A percentile compares a stretch with the other conserved stretches of the same genome.
phyloP scores from a whole-genome alignment of 2,888 invertebrate species.

The Drosophila paramelanica region DNA sequence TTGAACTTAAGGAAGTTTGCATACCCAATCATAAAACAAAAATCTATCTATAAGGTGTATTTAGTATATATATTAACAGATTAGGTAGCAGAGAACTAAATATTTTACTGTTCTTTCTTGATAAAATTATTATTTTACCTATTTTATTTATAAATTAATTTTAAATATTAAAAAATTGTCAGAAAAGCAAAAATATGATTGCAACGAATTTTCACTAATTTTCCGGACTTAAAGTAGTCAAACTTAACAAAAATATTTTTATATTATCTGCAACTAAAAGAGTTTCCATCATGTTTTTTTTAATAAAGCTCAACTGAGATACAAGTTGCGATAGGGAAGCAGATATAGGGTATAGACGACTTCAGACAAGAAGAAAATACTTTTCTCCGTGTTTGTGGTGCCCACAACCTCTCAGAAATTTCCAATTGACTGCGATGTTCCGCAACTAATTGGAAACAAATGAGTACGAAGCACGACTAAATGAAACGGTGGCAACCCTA shows the following conservation, averaged over 20 bases:
- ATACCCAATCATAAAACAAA: neutral
- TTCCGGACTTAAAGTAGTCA: too few species aligned
- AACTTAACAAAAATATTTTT: too few species aligned
- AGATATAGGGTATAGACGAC: conserved; percentile 7
- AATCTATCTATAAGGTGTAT: neutral
- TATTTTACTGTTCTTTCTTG: neutral
- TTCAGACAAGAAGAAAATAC: conserved; percentile 9
- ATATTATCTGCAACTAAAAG: too few species aligned
- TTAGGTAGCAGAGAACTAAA: neutral
- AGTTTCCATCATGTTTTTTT: too few species aligned
- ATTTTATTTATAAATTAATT: too few species aligned
- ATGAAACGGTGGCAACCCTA: conserved; percentile 18
- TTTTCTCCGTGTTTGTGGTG: conserved; percentile 5
- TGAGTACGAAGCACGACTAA: conserved; percentile 64
- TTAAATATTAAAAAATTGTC: too few species aligned
- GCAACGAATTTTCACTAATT: too few species aligned
- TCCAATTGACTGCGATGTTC: conserved; percentile 79
- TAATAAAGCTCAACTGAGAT: too few species aligned
- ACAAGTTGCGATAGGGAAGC: neutral
- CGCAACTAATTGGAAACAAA: conserved; percentile 80
- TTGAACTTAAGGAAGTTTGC: neutral
- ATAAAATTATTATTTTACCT: too few species aligned
- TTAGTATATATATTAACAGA: too few species aligned
- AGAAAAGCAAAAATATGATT: too few species aligned
- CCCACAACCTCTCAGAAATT: conserved; percentile 49